Conservation (phyloP, 2,888 invertebrate species). For the Calephelis perditalis region DNA sequence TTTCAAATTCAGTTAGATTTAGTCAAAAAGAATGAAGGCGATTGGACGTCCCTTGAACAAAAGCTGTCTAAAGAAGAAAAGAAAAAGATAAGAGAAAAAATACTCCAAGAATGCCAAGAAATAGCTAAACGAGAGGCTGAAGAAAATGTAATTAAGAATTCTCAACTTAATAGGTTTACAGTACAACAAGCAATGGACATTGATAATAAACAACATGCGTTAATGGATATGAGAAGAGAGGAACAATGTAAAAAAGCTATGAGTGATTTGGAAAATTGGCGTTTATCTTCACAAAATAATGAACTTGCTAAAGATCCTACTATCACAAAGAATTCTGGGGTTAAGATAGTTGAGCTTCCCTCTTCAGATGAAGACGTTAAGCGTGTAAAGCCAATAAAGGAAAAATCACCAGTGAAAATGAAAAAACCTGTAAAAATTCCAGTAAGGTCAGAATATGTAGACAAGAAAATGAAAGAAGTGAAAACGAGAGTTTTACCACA, state of each 20-base stretch:
- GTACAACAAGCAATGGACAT: conserved; percentile 71
- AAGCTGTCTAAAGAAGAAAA: conserved; percentile 77
- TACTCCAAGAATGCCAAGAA: conserved; percentile 76
- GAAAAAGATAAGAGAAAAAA: conserved; percentile 72
- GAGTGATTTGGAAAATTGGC: conserved; percentile 81
- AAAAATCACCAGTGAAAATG: conserved; percentile 24
- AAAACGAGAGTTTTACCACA: conserved; percentile 68
- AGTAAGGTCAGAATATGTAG: conserved; percentile 55
- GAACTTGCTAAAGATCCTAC: conserved; percentile 31
- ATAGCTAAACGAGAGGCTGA: conserved; percentile 74
- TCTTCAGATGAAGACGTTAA: conserved; percentile 36
- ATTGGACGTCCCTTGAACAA: conserved; percentile 79
- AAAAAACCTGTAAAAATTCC: conserved; percentile 35
- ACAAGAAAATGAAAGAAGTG: conserved; percentile 52
- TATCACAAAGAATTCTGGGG: conserved; percentile 32
- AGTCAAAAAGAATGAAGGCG: conserved; percentile 72
- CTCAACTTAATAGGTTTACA: conserved; percentile 74
- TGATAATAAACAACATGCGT: conserved; percentile 68
- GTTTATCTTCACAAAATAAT: conserved; percentile 32
- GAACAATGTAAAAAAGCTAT: conserved; percentile 80
- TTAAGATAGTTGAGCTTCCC: conserved; percentile 43
- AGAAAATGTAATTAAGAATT: conserved; percentile 68
- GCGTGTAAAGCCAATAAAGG: not conserved
- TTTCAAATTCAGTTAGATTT: conserved; percentile 82
- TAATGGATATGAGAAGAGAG: conserved; percentile 81